Percentiles rank a stretch among this genome's conserved stretches.
phyloP scores from a whole-genome alignment of 1,140 invertebrate species.

The Bombus confusus region DNA sequence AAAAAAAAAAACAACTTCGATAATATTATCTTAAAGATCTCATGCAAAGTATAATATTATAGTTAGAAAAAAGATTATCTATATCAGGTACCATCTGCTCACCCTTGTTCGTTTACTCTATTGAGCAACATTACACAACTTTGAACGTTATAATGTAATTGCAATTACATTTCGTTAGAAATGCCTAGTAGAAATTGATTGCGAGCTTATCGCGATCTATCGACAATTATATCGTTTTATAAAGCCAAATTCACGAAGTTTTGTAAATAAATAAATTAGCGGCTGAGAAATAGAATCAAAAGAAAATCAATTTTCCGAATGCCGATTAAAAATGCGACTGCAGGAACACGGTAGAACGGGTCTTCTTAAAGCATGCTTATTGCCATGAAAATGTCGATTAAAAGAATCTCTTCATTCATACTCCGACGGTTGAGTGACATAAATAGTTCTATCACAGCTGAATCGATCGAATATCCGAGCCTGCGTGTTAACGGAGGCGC shows the following conservation, averaged over 20 bases:
- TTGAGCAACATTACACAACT: neutral
- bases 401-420: conserved; percentile 45
- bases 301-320: neutral
- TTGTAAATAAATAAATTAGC: neutral
- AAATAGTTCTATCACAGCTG: conserved; percentile 56
- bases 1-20: neutral
- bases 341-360: neutral
- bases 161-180: neutral
- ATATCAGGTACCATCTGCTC: neutral
- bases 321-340: neutral
- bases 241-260: neutral
- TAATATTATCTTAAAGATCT: too few relatives aligned
- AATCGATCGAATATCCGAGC: conserved; percentile 56
- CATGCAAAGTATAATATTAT: neutral
- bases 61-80: neutral
- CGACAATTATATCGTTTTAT: neutral
- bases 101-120: too few relatives aligned
- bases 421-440: conserved; percentile 31
- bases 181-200: neutral
- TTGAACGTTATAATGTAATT: neutral
- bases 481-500: conserved; percentile 49
- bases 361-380: neutral
- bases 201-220: neutral
- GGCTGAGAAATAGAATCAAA: neutral
- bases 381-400: neutral